Evolutionary conservation across 2,888 invertebrate genomes (phyloP).

Genomic region (Alloscopus bannaensis): DNA sequence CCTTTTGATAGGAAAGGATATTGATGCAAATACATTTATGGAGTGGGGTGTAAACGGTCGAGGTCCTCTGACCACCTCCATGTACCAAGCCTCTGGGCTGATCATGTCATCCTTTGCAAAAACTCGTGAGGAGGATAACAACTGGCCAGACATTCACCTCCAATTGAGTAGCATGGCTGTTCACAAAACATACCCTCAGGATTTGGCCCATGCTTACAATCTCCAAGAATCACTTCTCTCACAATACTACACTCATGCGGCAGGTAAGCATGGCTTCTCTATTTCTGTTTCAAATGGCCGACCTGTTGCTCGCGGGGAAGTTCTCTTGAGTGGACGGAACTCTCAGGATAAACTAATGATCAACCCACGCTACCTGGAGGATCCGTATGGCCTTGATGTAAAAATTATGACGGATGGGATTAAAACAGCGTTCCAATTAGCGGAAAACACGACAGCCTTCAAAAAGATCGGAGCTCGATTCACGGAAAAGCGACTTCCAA

Average conservation of each 20-base stretch:
- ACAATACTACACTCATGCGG: constrained; percentile 65
- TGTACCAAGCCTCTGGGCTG: constrained; percentile 63
- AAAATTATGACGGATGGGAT: constrained; percentile 63
- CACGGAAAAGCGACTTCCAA: constrained; percentile 55
- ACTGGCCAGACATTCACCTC: constrained; percentile 68
- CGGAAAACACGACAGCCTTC: constrained; percentile 57
- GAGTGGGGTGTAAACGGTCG: constrained; percentile 58
- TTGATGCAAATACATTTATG: constrained; percentile 41
- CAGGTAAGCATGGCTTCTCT: constrained; percentile 65
- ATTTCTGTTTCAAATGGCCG: constrained; percentile 59
- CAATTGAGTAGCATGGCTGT: constrained; percentile 58
- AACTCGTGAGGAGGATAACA: constrained; percentile 59
- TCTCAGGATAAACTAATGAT: constrained; percentile 51
- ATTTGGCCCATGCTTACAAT: constrained; percentile 64
- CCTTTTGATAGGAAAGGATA: constrained; percentile 61
- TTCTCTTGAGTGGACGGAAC: constrained; percentile 50
- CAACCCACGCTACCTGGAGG: constrained; percentile 67
- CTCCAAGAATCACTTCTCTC: constrained; percentile 46
- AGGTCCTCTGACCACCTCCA: constrained; percentile 64
- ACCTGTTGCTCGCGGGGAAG: constrained; percentile 63
- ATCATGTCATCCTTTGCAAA: constrained; percentile 61
- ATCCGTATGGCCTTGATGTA: constrained; percentile 45
- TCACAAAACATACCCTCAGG: constrained; percentile 63
- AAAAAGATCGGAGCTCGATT: constrained; percentile 44
- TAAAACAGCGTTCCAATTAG: constrained; percentile 62